Evolutionary conservation across 2,888 invertebrate species (phyloP), one percentile per base, ranked within the genome.

Genomic region (Xylocampa areola): DNA sequence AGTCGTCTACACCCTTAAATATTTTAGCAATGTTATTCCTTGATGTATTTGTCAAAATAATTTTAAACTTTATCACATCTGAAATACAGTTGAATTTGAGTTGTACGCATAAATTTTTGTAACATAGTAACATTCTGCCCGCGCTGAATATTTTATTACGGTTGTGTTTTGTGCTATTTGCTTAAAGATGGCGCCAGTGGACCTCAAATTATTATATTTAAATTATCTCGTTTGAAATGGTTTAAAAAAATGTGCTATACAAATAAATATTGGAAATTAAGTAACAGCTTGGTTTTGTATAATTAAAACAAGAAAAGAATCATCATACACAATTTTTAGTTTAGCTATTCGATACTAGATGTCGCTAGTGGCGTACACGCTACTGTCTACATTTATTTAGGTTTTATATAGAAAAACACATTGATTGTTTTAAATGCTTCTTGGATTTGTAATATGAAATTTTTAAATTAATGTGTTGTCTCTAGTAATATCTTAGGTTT

Each of bases 101-200:
- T 52, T 77, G 77, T n/a, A 64, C 23, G 29, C 14, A 45, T 33
- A 49, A 73, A 78, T 83, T 82, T 82, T 81, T 81, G 77, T 84
- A 84, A 85, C 82, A 78, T 82, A 74, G 86, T 90, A 90, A 89
- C 88, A 90, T 90, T 87, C 79, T 82, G 81, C 75, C 79, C 62
- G 73, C 59, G 62, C 61, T 90, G 74, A 89, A 91, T 91, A 86
- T 87, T 90, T 91, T 76, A 91, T 87, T 59, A 77, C 27, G 39
- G 5, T 25, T 11, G 2, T 66, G 40, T 57, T 76, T 66, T 8
- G 2, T 3, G 37, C 84, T 81, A 80, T 60, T 76, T 61, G 60
- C 32, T 54, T 29, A 62, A 30, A 85, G 85, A 77, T 80, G 80
- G 72, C 77, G 48, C 10, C 49, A 64, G 23, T 43, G 10, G 19